Percentiles rank a stretch among this genome's conserved stretches.
phyloP scores from a whole-genome alignment of 2,113 vertebrate genomes.

The Centropus bengalensis region DNA sequence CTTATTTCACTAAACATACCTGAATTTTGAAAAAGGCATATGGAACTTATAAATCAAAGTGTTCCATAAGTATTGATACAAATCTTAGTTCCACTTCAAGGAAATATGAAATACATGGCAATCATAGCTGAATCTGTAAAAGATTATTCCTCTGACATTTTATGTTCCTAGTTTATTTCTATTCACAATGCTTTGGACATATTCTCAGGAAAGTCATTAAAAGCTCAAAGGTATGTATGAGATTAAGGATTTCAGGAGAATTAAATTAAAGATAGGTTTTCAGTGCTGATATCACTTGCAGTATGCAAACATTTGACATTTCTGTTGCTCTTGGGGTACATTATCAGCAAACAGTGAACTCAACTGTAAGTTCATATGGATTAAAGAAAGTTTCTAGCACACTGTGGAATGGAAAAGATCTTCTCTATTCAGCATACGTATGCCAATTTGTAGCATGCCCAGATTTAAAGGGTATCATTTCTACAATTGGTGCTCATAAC shows the following conservation, averaged over 20 bases:
- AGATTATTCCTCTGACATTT: background rate
- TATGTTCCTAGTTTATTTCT: background rate
- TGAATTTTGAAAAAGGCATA: background rate
- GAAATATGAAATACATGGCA: background rate
- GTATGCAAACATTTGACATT: constrained; percentile 24
- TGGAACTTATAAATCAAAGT: background rate
- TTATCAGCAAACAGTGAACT: constrained; percentile 45
- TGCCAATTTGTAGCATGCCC: background rate
- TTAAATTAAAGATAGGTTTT: background rate
- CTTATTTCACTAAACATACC: background rate
- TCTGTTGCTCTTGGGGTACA: background rate
- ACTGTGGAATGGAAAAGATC: constrained; percentile 20
- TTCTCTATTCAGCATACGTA: background rate
- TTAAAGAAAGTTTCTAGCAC: constrained; percentile 13
- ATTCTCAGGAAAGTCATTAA: constrained; percentile 23
- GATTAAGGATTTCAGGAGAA: constrained; percentile 25
- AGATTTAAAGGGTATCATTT: background rate
- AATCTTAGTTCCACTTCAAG: background rate
- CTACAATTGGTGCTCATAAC: background rate
- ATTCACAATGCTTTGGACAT: background rate
- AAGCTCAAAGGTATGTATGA: constrained; percentile 43
- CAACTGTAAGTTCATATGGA: background rate
- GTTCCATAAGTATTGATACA: background rate
- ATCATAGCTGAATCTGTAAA: background rate
- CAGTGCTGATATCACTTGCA: background rate